Base-by-base conservation (phyloP, 2,797 vertebrate genomes). In the Tenualosa thibaudeaui region DNA sequence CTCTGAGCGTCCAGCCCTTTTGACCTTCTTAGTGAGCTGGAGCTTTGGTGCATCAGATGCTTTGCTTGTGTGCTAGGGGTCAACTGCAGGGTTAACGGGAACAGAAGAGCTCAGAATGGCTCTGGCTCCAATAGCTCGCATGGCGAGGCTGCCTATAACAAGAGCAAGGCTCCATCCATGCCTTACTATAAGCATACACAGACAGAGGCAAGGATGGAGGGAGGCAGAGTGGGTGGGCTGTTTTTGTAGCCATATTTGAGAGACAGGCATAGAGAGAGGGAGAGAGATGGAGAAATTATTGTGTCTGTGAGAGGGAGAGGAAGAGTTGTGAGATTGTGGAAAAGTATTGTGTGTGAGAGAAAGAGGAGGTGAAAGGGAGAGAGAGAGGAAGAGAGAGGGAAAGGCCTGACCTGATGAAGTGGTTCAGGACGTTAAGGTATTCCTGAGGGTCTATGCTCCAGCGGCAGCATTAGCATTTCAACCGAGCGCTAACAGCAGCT, bases 401-500 rank as follows among this genome's bases (percentile, higher is more conserved):
- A 24, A 12, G 58, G 53, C 62, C 82, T 83, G 37, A 15, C n/a
- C 15, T 85, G 71, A 22, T 19, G 40, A 22, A 46, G 71, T 78
- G 37, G 15, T 46, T 78, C 58, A 62, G 51, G 50, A 51, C 46
- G 37, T 51, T 53, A 49, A 31, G 37, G 43, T 31, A 86, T 78
- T 91, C 92, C 71, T 84, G 62, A 43, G 56, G 50, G 51, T 86
- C 85, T 84, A 85, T 89, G 88, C 85, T 89, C 58, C 58, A 62
- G 58, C 1, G 22, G 58, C n/a, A 24, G n/a, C 58, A 56, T 56
- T 56, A 56, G 54, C 54, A 85, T 90, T 87, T 83, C 75, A 84
- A 85, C 78, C 83, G 58, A 78, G 22, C 62, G 90, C 91, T 88
- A 89, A 40, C 81, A 87, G 71, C 31, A 5, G 6, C 7, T 56